Evolutionary conservation across 2,797 vertebrate species (phyloP).

Genomic region (Chlorospingus flavigularis): DNA sequence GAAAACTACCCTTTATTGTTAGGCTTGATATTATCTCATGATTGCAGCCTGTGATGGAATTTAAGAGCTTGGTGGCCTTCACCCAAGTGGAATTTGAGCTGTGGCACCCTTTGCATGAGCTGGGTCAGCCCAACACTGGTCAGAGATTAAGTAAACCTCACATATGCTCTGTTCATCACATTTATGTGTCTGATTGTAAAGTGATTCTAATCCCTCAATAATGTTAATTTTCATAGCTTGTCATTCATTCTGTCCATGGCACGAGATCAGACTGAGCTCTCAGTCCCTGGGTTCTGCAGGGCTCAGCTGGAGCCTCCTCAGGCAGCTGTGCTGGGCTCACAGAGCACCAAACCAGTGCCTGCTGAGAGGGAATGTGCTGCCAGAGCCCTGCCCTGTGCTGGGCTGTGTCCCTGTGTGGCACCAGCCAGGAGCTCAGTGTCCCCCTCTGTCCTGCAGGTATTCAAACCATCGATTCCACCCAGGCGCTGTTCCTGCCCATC

Average conservation of each 20-base stretch:
- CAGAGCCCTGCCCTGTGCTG: background rate
- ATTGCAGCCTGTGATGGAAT: background rate
- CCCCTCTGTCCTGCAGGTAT: constrained; percentile 84
- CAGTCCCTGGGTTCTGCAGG: background rate
- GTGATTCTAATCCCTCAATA: background rate
- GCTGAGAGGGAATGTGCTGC: background rate
- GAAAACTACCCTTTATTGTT: background rate
- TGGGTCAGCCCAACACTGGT: background rate
- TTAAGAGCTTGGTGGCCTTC: background rate
- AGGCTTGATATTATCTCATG: background rate
- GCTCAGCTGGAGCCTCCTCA: background rate
- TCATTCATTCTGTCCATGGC: rapidly evolving
- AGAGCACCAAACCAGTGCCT: too few species aligned
- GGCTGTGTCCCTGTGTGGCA: rapidly evolving
- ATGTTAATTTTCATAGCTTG: background rate
- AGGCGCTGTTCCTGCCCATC: constrained; percentile 96
- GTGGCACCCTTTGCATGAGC: background rate
- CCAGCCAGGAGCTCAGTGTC: background rate
- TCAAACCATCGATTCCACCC: constrained; percentile 98
- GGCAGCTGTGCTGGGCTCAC: background rate
- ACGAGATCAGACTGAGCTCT: rapidly evolving
- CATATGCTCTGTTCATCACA: rapidly evolving
- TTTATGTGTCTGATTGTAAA: background rate
- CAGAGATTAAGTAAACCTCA: background rate
- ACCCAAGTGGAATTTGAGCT: background rate